Percentiles rank a stretch among this genome's conserved stretches.
Evolutionary conservation across 1,140 invertebrate genomes (phyloP).

Genomic region (Pissodes strobi): DNA sequence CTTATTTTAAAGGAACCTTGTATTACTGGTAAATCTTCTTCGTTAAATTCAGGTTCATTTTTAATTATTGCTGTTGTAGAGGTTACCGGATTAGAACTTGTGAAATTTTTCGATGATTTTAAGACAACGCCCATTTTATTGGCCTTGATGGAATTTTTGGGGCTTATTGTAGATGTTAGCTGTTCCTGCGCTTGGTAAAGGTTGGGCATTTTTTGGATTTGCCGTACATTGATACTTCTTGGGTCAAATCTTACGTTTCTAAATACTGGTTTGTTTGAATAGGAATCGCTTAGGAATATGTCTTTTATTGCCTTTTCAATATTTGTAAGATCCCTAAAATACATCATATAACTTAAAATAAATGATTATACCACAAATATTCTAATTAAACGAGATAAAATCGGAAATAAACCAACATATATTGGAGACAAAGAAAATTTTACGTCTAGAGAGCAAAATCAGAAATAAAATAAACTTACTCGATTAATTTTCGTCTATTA

Average conservation of each 20-base stretch:
- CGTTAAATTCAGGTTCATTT: conserved; percentile 58
- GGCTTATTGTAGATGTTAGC: conserved; percentile 40
- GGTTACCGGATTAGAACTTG: conserved; percentile 9
- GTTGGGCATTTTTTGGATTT: conserved; percentile 59
- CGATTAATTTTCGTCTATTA: conserved; percentile 73
- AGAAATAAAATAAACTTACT: conserved; percentile 53
- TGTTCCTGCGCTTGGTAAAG: conserved; percentile 52
- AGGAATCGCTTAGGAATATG: conserved; percentile 68
- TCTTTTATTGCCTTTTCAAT: conserved; percentile 70
- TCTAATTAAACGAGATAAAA: too few relatives aligned
- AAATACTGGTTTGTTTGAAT: conserved; percentile 66
- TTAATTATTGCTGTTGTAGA: conserved; percentile 24
- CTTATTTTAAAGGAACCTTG: conserved; percentile 67
- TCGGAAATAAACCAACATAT: too few relatives aligned
- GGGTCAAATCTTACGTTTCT: conserved; percentile 70
- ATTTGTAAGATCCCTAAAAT: conserved; percentile 64
- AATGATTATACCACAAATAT: too few relatives aligned
- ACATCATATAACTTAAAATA: too few relatives aligned
- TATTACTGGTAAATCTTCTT: conserved; percentile 61
- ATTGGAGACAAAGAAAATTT: too few relatives aligned
- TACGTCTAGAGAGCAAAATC: neutral
- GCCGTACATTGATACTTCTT: conserved; percentile 66
- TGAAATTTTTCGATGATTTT: conserved; percentile 58
- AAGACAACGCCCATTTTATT: conserved; percentile 58
- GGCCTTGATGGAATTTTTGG: conserved; percentile 34